Evolutionary conservation across 2,888 invertebrate genomes (phyloP), one percentile per base, ranked within the genome.

Genomic region (Dilophus febrilis): DNA sequence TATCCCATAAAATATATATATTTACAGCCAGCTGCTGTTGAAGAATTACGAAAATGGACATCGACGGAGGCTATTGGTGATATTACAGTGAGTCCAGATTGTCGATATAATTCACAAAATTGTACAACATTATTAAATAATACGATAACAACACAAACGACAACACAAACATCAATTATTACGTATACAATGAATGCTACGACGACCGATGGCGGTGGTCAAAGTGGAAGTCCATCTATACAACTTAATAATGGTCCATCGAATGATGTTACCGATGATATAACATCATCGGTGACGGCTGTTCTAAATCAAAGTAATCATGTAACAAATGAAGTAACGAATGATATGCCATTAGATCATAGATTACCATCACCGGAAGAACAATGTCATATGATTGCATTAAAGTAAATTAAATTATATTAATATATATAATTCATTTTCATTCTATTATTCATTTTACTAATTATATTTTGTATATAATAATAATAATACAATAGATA

Each of bases 331-430:
- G 66, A 67, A 46, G 65, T 64, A 44, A 30, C 40, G n/a, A 58
- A 62, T 44, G 58, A 61, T 49, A 64, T 67, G 58, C 80, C 76
- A 49, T 74, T 85, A 50, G 84, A 86, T 65, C 85, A 86, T 64
- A 75, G 82, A 58, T 68, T 87, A 53, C 87, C 87, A 36, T 85
- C 86, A 48, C 86, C 87, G 29, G 84, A 85, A 59, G 87, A 87
- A 63, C 85, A 85, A 64, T 71, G 83, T 48, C 74, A 80, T 61
- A 76, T 81, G 51, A 74, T 85, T 56, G 84, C 82, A 50, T 73
- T 80, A 56, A 85, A 81, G 85, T 85, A 67, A 67, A 71, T 53
- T 44, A 45, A 41, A 37, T 30, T 13, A 39, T 19, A 35, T 29
- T 14, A 19, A 26, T 29, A 27, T 41, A 7, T 14, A 4, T 26